Evolutionary conservation across 2,888 invertebrate species (phyloP), one percentile per base, ranked within the genome.

Genomic region (Drosophila parthenogenetica): DNA sequence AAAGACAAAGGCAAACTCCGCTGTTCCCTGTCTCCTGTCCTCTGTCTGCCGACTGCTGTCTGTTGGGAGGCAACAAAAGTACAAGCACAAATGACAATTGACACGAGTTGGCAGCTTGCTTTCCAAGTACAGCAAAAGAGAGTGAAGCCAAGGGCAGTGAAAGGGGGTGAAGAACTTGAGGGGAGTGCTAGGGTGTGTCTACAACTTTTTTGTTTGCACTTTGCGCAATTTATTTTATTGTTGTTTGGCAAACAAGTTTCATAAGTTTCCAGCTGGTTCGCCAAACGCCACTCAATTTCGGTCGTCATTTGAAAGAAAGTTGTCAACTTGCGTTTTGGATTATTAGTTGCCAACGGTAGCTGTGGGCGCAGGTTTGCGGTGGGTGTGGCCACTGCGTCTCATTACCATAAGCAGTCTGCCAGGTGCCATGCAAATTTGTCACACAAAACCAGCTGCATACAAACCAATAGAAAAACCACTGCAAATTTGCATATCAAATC

Each of bases 171-270:
- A 16, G 7, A 39, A 8, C 8, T 29, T 7, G 29, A 29, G 35
- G 2, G 14, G 8, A 22, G 8, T 19, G 4, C 10, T 5, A 32
- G 13, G 61, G 16, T 16, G 19, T 16, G 43, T 11, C 17, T 14
- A 39, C 43, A 77, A 79, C 69, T 61, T 78, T 73, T 57, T 63
- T 80, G 81, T 71, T 72, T 59, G 76, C 64, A 82, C 76, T 76
- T 84, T 72, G 83, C 89, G 86, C 86, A 85, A 89, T 85, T 87
- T 85, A 85, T 87, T 85, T 85, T 89, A 89, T 85, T 89, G 89
- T 77, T 87, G 86, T 83, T 89, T 72, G 86, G 84, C 87, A 81
- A 88, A 87, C 81, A 83, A 83, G 60, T 83, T 88, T 83, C 83
- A 83, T 87, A 83, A 83, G 81, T 83, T 83, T 72, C 65, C 77